phyloP scores from a whole-genome alignment of 2,113 vertebrate genomes.

The Chamaetylas fuelleborni region DNA sequence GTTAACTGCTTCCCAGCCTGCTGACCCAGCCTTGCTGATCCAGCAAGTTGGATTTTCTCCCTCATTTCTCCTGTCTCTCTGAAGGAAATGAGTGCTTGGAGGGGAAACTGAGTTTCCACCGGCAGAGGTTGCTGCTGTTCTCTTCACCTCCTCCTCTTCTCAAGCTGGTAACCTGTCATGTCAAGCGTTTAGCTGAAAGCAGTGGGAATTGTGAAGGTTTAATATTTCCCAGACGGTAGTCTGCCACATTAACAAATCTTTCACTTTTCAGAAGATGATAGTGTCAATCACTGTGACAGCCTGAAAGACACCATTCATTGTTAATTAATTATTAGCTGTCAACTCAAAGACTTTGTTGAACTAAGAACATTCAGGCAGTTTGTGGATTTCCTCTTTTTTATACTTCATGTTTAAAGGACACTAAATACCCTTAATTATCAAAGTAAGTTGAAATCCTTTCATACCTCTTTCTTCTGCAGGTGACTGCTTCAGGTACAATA shows the following conservation, averaged over 20 bases:
- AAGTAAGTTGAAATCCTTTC: conserved; percentile 63
- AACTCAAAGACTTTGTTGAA: conserved; percentile 68
- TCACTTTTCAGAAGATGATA: conserved; percentile 69
- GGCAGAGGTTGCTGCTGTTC: conserved; percentile 52
- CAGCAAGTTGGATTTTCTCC: background rate
- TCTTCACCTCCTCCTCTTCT: background rate
- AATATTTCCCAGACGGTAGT: conserved; percentile 71
- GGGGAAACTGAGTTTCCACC: background rate
- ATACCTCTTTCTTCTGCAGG: conserved; percentile 37
- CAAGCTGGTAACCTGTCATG: conserved; percentile 55
- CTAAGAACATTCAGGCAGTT: conserved; percentile 64
- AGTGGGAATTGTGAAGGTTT: conserved; percentile 67
- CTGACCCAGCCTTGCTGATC: background rate
- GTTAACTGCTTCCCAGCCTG: background rate
- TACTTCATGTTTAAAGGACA: conserved; percentile 69
- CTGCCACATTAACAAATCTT: conserved; percentile 72
- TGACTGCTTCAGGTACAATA: conserved; percentile 59
- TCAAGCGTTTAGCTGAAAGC: conserved; percentile 63
- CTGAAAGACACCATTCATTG: conserved; percentile 73
- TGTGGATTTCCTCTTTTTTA: conserved; percentile 68
- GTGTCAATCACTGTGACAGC: conserved; percentile 70
- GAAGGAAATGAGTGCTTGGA: background rate
- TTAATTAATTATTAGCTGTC: conserved; percentile 80
- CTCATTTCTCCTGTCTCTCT: background rate
- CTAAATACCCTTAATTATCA: conserved; percentile 68